Base-by-base conservation (phyloP, 2,888 invertebrate species). In the Acanthosoma haemorrhoidale region DNA sequence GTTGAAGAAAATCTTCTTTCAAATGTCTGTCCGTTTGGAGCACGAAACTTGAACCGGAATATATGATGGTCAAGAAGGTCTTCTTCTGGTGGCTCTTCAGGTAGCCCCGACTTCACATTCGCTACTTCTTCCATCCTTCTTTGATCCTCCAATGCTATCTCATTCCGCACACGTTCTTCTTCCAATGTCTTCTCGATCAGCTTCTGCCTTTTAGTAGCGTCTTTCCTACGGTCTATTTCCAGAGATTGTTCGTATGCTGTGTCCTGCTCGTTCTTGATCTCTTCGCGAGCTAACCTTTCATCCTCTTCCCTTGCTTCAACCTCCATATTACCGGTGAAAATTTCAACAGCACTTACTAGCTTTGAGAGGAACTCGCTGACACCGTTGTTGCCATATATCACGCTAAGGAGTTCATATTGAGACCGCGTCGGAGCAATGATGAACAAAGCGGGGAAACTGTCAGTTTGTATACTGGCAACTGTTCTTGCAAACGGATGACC, bases 191-290 rank as follows among this genome's bases (percentile, higher is more conserved):
- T 88, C 76, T 88, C 86, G 76, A 87, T 80, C 78, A 91, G 91
- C 79, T 89, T 88, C 79, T 88, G 86, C 75, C 87, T 86, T 79
- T 88, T 90, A 2, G 91, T 87, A 81, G 93, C 92, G 81, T 94
- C 94, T 81, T 94, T 94, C 70, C 92, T 92, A 82, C 91, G 90
- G 80, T 94, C 94, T 0, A 88, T 90, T 78, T 90, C 90, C 68
- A 97, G 84, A 76, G 96, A 96, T 78, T 86, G 88, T 79, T 93
- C 88, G 81, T 94, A 97, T 0, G 96, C 96, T 80, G 88, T 88
- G 82, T 97, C 96, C 82, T 97, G 96, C 80, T 96, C 96, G 76
- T 88, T 85, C 81, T 95, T 94, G 68, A 97, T 93, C 76, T 86
- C 84, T 80, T 96, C 95, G 69, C 96, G 82, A 9, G 91, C 94